Percentiles rank a stretch among this genome's conserved stretches.
Conservation (phyloP, 2,888 invertebrate species). For the Lasiommata megera region DNA sequence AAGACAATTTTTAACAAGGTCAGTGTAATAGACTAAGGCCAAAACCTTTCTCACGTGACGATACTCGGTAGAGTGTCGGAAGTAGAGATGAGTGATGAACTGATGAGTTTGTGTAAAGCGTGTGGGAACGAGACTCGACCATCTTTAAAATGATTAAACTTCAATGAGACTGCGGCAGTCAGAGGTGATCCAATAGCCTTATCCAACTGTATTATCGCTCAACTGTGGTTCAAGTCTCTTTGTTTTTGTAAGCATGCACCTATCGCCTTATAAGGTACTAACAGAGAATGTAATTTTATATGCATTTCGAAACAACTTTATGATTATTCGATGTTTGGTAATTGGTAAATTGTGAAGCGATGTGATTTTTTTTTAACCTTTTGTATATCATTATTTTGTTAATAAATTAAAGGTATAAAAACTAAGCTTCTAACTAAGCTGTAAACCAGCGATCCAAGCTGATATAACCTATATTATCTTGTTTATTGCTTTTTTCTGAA, state of each 20-base stretch:
- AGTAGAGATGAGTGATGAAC: too few relatives aligned
- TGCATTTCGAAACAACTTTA: conserved; percentile 17
- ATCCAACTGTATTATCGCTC: not conserved
- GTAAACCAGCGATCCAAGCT: not conserved
- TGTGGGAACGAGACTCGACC: not conserved
- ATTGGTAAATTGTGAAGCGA: conserved; percentile 19
- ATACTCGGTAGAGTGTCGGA: too few relatives aligned
- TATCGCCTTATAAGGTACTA: conserved; percentile 10
- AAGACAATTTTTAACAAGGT: too few relatives aligned
- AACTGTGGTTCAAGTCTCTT: conserved; percentile 3
- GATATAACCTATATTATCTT: not conserved
- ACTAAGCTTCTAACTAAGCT: not conserved
- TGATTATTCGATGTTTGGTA: conserved; percentile 16
- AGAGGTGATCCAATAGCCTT: not conserved
- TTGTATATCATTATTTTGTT: not conserved
- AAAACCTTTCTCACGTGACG: too few relatives aligned
- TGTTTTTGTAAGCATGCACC: conserved; percentile 21
- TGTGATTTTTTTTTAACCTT: not conserved
- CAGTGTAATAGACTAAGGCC: too few relatives aligned
- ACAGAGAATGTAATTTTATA: conserved; percentile 15
- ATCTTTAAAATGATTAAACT: not conserved
- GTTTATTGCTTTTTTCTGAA: not conserved
- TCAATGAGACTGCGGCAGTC: not conserved
- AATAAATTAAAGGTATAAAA: conserved; percentile 3
- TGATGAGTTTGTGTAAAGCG: too few relatives aligned